These are phyloP conservation scores for Brachyistius frenatus DNA, from an alignment of 2,113 vertebrate genomes.

Conservation along the genomic window DNA sequence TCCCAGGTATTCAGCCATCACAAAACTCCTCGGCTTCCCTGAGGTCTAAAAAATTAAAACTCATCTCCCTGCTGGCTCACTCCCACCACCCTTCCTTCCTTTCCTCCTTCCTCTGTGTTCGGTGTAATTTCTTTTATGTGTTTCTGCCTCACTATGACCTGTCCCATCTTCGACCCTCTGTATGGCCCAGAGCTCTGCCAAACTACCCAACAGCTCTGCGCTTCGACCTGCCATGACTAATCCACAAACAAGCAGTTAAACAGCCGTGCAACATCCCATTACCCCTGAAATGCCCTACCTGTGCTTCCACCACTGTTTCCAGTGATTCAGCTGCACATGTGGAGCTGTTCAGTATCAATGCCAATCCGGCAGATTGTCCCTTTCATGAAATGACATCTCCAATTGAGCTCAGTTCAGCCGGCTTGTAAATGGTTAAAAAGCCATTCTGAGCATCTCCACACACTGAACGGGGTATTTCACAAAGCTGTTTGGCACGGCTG, in stretches of 20 bases:
- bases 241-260: constrained; percentile 74
- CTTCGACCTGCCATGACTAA: constrained; percentile 69
- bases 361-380: constrained; percentile 36
- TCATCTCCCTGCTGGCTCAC: constrained; percentile 40
- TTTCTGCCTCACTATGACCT: constrained; percentile 62
- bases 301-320: constrained; percentile 60
- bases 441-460: constrained; percentile 66
- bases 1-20: constrained; percentile 75
- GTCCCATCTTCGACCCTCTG: constrained; percentile 50
- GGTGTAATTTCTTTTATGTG: constrained; percentile 63
- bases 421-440: constrained; percentile 69
- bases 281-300: constrained; percentile 54
- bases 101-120: constrained; percentile 22
- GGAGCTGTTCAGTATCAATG: constrained; percentile 24
- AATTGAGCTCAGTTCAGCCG: constrained; percentile 29
- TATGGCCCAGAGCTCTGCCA: constrained; percentile 60
- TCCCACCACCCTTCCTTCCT: constrained; percentile 28
- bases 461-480: constrained; percentile 68
- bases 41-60: constrained; percentile 52
- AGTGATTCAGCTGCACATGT: constrained; percentile 33
- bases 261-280: constrained; percentile 63
- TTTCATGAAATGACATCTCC: constrained; percentile 21
- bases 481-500: constrained; percentile 71
- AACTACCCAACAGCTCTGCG: constrained; percentile 30
- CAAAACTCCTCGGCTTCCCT: constrained; percentile 62